Base-by-base conservation (phyloP, 2,113 vertebrate species). In the Acrocephalus arundinaceus region DNA sequence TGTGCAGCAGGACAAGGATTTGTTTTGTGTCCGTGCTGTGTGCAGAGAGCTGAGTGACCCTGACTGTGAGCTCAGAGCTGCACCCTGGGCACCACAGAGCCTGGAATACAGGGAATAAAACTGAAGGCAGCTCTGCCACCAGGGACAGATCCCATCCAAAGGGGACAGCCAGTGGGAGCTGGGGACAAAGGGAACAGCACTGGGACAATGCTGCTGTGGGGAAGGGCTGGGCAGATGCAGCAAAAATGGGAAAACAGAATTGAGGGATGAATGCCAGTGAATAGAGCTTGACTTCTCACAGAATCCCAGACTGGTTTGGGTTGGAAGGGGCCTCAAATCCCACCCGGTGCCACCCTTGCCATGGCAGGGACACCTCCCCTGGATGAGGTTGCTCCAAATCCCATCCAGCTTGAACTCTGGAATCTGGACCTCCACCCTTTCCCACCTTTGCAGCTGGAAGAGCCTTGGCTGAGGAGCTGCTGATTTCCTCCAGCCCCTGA, bases 151-250 rank as follows among this genome's bases (percentile, higher is more conserved):
- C 49, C 67, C 30, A 13, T 3, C 10, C 18, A 1, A 11, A 59
- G 68, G 55, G 1, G 13, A 27, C n/a, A 5, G 4, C 4, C 43
- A 4, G 11, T 1, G 19, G 58, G 46, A 15, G 7, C n/a, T 7
- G 10, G 52, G 27, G 24, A 25, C 52, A 27, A 9, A 35, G 35
- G 63, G 51, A 15, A 19, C 2, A 48, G 8, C 24, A 10, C 16
- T 0, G 9, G 54, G 55, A 27, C 5, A 2, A 10, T 1, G 4
- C 39, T 43, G 57, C 45, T 1, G 0, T 37, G 1, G 4, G 39
- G 20, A 43, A 58, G 33, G 49, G 43, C 41, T 30, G 54, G 20
- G 18, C 48, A 35, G 72, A 4, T 8, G 10, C 19, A 3, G 30
- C 17, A 27, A 15, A 61, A 72, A 13, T 8, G 13, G 58, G 51